Evolutionary conservation across 2,113 vertebrate species (phyloP).

Genomic region (Pelecanoides urinatrix): DNA sequence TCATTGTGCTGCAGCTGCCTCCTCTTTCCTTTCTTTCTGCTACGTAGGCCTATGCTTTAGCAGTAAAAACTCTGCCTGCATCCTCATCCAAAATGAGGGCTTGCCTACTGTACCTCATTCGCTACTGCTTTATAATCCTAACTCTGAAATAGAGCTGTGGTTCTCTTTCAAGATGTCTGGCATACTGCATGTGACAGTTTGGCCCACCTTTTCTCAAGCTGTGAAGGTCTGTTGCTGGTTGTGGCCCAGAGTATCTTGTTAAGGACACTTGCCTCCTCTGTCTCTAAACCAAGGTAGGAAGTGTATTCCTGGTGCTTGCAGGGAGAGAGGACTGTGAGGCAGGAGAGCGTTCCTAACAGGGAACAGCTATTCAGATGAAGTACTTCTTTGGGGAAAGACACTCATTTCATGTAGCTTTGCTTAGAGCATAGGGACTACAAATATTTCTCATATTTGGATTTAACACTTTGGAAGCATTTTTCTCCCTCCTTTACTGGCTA

Average conservation of each 20-base stretch:
- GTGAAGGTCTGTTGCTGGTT: not conserved
- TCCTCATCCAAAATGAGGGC: not conserved
- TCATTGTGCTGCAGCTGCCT: not conserved
- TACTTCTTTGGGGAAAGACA: not conserved
- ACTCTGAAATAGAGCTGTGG: not conserved
- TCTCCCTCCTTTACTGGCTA: not conserved
- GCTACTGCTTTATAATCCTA: not conserved
- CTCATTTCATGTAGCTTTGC: not conserved
- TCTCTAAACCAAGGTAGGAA: not conserved
- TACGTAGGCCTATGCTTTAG: rapidly evolving
- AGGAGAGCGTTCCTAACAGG: not conserved
- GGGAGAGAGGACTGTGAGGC: not conserved
- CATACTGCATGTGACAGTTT: not conserved
- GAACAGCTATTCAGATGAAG: not conserved
- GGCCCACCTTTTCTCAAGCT: not conserved
- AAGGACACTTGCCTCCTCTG: not conserved
- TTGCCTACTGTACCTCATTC: not conserved
- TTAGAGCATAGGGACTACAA: not conserved
- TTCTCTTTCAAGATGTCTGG: not conserved
- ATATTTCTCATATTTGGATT: not conserved
- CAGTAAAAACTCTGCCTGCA: not conserved
- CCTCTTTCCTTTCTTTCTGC: not conserved
- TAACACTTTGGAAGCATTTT: not conserved
- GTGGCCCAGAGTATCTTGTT: not conserved
- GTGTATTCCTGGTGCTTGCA: not conserved